A percentile compares a stretch with the other conserved stretches of the same genome.
phyloP scores from a whole-genome alignment of 2,888 invertebrate genomes.

The Tetragnatha montana region DNA sequence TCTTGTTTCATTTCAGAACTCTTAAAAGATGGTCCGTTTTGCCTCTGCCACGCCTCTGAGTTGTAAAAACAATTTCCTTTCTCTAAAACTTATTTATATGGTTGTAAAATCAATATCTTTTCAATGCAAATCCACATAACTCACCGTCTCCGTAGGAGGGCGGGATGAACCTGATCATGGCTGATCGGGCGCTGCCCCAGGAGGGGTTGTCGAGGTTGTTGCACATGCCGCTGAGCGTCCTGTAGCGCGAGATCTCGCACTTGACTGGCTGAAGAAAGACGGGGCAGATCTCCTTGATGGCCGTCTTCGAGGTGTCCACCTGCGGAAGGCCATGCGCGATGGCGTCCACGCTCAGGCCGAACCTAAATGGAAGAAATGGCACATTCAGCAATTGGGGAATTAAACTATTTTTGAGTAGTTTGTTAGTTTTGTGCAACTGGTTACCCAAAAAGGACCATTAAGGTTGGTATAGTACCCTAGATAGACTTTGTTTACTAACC shows the following conservation, averaged over 20 bases:
- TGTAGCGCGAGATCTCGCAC: conserved; percentile 75
- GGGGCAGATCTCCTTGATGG: conserved; percentile 76
- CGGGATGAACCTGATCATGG: conserved; percentile 73
- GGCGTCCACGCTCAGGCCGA: conserved; percentile 75
- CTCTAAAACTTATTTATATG: background rate
- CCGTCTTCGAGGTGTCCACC: conserved; percentile 76
- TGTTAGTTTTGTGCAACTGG: too few species aligned
- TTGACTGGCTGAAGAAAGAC: conserved; percentile 74
- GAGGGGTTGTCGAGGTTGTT: conserved; percentile 77
- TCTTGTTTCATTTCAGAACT: background rate
- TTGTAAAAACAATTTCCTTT: background rate
- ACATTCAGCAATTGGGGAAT: too few species aligned
- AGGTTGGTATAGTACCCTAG: too few species aligned
- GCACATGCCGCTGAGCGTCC: conserved; percentile 76
- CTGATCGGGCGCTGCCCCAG: conserved; percentile 76
- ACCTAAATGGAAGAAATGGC: conserved; percentile 33
- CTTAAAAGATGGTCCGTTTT: background rate
- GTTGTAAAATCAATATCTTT: background rate
- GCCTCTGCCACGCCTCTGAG: background rate
- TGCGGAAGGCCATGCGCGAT: conserved; percentile 75
- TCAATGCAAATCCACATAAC: background rate
- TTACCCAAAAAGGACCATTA: too few species aligned
- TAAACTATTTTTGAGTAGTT: too few species aligned
- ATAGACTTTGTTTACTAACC: too few species aligned
- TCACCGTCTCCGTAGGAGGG: conserved; percentile 74